Evolutionary conservation across 2,888 invertebrate genomes (phyloP), one percentile per base, ranked within the genome.

Genomic region (Folsomia candida): DNA sequence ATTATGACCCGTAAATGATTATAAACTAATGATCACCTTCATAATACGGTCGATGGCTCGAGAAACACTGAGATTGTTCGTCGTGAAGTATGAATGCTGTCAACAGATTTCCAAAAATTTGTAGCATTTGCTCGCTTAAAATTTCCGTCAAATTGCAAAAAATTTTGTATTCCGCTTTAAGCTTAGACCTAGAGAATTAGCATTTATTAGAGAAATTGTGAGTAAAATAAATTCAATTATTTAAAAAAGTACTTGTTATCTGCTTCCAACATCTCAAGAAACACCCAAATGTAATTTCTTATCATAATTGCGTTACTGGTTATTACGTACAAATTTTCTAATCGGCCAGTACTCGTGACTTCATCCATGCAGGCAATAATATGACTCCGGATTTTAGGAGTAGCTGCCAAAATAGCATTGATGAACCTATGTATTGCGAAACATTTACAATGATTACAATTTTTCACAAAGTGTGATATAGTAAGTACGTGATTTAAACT

Each of bases 81-180:
- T 93, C 93, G 82, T 93, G 93, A 11, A 93, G 84, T 65, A 93
- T 89, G 79, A 92, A 93, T 24, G 93, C 83, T 0, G 92, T 88
- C 18, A 93, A 83, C 18, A 93, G 86, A 24, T 93, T 87, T 79
- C 89, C 90, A 81, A 93, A 93, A 1, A 93, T 85, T 82, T 93
- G 93, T 9, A 93, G 83, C 0, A 93, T 86, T 68, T 93, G 85
- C 82, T 93, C 93, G 0, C 91, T 93, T 14, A 93, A 85, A 0
- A 93, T 92, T 82, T 93, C 93, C 0, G 91, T 88, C 90, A 93
- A 68, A 51, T 79, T 78, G 65, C 78, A 76, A 51, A 75, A 76
- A 22, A 75, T 72, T 51, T 74, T 77, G 68, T 80, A 80, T 58
- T 80, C 80, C 27, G 69, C 74, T 58, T 77, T 80, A 14, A 80